Percentiles rank a stretch among this genome's conserved stretches.
These are phyloP conservation scores for Plebejus melissa DNA, from an alignment of 2,888 invertebrate genomes.

Conservation along the genomic window DNA sequence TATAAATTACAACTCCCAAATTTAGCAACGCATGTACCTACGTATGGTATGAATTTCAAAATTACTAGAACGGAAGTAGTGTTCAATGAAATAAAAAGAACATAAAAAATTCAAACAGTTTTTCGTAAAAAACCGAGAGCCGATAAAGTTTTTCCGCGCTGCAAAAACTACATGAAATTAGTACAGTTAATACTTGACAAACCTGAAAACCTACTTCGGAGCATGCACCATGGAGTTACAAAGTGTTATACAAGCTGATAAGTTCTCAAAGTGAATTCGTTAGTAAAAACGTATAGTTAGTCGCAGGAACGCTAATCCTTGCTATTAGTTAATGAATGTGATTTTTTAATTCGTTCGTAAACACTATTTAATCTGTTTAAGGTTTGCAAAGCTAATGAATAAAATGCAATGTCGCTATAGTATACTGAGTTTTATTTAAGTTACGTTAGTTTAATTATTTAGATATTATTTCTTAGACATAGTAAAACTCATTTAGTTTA, in stretches of 20 bases:
- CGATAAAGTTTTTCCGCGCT: slow-evolving; percentile 5
- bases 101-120: slow-evolving; percentile 8
- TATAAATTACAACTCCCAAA: neutral
- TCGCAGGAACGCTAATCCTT: neutral
- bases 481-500: neutral
- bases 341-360: slow-evolving; percentile 1
- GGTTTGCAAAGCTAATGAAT: neutral
- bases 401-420: neutral
- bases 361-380: neutral
- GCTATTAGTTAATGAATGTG: neutral
- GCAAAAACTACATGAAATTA: slow-evolving; percentile 17
- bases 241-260: slow-evolving; percentile 15
- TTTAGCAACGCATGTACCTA: neutral
- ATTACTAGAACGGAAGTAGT: neutral
- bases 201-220: slow-evolving; percentile 10
- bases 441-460: too few relatives aligned
- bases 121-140: slow-evolving; percentile 4
- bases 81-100: neutral
- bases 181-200: slow-evolving; percentile 10
- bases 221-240: neutral
- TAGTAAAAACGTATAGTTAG: neutral
- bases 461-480: too few relatives aligned
- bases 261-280: slow-evolving; percentile 19
- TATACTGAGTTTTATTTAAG: too few relatives aligned
- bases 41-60: neutral